Conservation (phyloP, 2,888 invertebrate genomes). For the Diloba caeruleocephala region DNA sequence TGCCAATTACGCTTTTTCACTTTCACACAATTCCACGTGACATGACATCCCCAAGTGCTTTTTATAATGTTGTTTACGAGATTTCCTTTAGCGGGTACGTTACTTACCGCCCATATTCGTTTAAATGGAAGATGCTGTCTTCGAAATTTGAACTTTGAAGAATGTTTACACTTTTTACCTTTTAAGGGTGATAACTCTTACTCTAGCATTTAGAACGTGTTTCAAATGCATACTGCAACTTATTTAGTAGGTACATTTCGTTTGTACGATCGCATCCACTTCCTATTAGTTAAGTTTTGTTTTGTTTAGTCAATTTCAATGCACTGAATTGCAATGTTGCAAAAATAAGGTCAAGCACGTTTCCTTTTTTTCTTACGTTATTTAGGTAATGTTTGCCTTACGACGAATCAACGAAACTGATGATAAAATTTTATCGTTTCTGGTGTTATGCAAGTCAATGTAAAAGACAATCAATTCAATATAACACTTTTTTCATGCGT, state of each 20-base stretch:
- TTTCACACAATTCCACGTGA: slow-evolving; percentile 59
- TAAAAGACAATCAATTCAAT: slow-evolving; percentile 43
- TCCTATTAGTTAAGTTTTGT: slow-evolving; percentile 23
- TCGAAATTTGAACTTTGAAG: slow-evolving; percentile 5
- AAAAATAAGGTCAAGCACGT: slow-evolving; percentile 21
- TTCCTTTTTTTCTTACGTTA: slow-evolving; percentile 22
- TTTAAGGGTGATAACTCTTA: background rate
- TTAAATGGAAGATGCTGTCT: slow-evolving; percentile 9
- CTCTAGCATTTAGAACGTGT: background rate
- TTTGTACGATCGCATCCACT: slow-evolving; percentile 21
- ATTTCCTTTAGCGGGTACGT: slow-evolving; percentile 28
- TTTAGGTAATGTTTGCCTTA: slow-evolving; percentile 17
- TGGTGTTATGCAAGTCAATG: slow-evolving; percentile 54
- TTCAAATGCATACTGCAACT: slow-evolving; percentile 23
- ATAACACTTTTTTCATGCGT: slow-evolving; percentile 29
- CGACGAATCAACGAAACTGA: slow-evolving; percentile 50
- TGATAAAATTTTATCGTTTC: slow-evolving; percentile 59
- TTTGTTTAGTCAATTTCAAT: slow-evolving; percentile 15
- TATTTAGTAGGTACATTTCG: slow-evolving; percentile 26
- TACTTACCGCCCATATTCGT: slow-evolving; percentile 35
- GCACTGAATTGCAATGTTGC: slow-evolving; percentile 13
- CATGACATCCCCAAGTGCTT: slow-evolving; percentile 58
- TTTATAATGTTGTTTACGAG: slow-evolving; percentile 47
- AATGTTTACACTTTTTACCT: background rate
- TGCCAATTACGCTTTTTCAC: slow-evolving; percentile 74